Conservation (phyloP, 2,888 invertebrate genomes). For the Octonoba sinensis region DNA sequence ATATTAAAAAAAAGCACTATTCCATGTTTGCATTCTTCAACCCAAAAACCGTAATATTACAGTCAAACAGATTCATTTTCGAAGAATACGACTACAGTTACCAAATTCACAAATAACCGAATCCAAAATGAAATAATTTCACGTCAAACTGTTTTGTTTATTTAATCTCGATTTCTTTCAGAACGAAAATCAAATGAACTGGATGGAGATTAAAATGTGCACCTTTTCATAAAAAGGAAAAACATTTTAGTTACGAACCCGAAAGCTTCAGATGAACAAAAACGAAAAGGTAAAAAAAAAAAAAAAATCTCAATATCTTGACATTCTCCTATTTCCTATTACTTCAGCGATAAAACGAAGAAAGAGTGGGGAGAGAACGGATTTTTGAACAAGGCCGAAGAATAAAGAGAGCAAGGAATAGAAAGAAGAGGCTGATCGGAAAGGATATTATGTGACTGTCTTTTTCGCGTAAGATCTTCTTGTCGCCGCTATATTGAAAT, state of each 20-base stretch:
- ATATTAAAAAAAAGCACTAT: too few species aligned
- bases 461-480: neutral
- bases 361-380: neutral
- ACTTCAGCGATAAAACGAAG: conserved; percentile 1
- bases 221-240: neutral
- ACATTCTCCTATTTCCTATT: neutral
- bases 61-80: conserved; percentile 1
- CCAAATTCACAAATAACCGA: conserved; percentile 3
- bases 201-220: neutral
- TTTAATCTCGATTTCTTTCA: conserved; percentile 6
- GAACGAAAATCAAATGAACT: conserved; percentile 3
- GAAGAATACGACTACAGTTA: neutral
- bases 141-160: neutral
- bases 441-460: conserved; percentile 4
- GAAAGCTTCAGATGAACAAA: conserved; percentile 1
- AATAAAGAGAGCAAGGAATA: too few species aligned
- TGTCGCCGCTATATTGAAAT: conserved; percentile 8
- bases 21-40: too few species aligned
- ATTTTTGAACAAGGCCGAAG: neutral
- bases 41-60: neutral
- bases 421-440: neutral
- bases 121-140: conserved; percentile 9
- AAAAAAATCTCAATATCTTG: conserved; percentile 10
- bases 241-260: conserved; percentile 5
- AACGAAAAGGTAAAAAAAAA: neutral